Percentiles rank a stretch among this genome's conserved stretches.
These are phyloP conservation scores for Rhorus exstirpatorius DNA, from an alignment of 2,888 invertebrate species.

Conservation along the genomic window DNA sequence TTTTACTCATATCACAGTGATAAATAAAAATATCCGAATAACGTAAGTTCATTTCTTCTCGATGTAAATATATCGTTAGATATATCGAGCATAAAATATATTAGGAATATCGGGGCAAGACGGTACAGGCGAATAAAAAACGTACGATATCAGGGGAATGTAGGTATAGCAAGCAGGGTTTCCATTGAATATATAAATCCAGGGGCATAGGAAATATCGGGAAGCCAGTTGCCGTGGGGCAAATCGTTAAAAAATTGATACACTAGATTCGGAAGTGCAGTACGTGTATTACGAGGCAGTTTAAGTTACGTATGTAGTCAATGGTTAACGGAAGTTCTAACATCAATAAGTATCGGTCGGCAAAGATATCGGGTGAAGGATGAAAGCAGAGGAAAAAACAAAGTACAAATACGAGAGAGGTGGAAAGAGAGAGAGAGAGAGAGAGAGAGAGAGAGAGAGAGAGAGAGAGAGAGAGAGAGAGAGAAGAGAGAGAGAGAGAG, in stretches of 20 bases:
- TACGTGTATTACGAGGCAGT: conserved; percentile 73
- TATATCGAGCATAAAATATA: neutral
- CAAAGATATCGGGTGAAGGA: conserved; percentile 72
- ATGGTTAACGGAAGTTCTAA: conserved; percentile 83
- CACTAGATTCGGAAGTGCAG: conserved; percentile 81
- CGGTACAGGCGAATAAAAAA: conserved; percentile 1
- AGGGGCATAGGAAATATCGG: conserved; percentile 45
- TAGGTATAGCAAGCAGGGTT: conserved; percentile 1
- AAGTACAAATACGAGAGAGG: conserved; percentile 53
- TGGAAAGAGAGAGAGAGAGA: conserved; percentile 8
- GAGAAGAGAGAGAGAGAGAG: conserved; percentile 14
- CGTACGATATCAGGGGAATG: conserved; percentile 1
- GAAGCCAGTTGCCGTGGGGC: conserved; percentile 21
- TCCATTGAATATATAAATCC: conserved; percentile 72
- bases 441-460: conserved; percentile 36
- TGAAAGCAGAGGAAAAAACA: conserved; percentile 32
- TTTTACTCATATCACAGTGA: no score
- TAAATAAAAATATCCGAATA: neutral
- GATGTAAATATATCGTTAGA: neutral
- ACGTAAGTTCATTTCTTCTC: no score
- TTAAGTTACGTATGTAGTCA: conserved; percentile 81
- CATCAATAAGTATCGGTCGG: conserved; percentile 83
- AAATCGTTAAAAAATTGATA: conserved; percentile 81
- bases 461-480: conserved; percentile 17
- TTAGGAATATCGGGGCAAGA: neutral